Conservation (phyloP, 2,113 vertebrate genomes). For the Lycocorax pyrrhopterus region DNA sequence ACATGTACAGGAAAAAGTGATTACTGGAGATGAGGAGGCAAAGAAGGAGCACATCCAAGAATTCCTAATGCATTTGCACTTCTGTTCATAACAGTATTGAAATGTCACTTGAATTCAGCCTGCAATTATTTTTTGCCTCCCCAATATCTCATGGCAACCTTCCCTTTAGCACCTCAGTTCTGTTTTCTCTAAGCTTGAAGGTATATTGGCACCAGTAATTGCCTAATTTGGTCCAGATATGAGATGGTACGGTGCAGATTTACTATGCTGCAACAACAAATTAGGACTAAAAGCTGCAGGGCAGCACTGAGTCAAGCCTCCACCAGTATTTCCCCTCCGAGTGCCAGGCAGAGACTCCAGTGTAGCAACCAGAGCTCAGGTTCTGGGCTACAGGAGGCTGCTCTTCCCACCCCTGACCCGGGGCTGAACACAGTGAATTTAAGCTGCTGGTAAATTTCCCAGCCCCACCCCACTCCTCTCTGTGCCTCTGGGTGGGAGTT, state of each 20-base stretch:
- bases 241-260: background rate
- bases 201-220: background rate
- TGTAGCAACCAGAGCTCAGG: background rate
- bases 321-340: background rate
- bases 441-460: background rate
- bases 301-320: background rate
- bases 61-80: background rate
- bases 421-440: background rate
- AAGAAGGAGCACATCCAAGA: background rate
- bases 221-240: background rate
- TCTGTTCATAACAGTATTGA: background rate
- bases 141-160: background rate
- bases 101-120: background rate
- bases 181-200: background rate
- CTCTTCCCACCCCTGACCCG: background rate
- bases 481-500: background rate
- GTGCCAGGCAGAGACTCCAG: background rate
- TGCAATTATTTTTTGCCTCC: background rate
- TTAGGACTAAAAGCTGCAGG: background rate
- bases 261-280: background rate
- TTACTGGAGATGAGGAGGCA: background rate
- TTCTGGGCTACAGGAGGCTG: background rate
- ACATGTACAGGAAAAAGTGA: constrained; percentile 5
- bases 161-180: background rate
- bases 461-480: background rate